These are phyloP conservation scores for Frieseomelitta varia DNA, from an alignment of 1,140 invertebrate species.

Conservation along the genomic window DNA sequence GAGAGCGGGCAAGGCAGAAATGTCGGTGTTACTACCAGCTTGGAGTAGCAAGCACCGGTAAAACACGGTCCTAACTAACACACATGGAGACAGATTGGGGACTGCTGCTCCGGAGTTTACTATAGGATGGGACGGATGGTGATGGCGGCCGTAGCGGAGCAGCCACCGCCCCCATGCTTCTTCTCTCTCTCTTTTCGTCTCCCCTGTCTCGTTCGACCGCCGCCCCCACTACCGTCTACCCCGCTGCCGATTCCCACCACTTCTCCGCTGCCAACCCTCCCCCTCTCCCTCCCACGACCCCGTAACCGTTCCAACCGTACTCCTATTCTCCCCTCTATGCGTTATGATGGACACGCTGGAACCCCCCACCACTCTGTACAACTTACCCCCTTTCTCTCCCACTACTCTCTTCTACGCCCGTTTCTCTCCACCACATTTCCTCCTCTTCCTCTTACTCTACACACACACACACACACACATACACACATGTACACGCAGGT, in stretches of 20 bases:
- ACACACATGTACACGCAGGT: background rate
- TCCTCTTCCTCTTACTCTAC: conserved; percentile 33
- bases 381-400: conserved; percentile 39
- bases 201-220: conserved; percentile 29
- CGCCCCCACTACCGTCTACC: conserved; percentile 11
- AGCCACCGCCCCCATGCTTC: conserved; percentile 80
- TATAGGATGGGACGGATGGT: conserved; percentile 78
- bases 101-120: conserved; percentile 73
- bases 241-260: conserved; percentile 21
- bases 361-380: conserved; percentile 14
- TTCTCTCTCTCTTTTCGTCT: conserved; percentile 59
- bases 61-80: conserved; percentile 78
- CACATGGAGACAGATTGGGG: conserved; percentile 74
- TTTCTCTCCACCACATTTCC: conserved; percentile 38
- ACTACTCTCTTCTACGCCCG: background rate
- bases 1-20: conserved; percentile 72
- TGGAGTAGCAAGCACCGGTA: conserved; percentile 74
- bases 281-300: background rate
- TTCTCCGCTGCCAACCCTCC: background rate
- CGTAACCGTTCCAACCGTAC: conserved; percentile 28
- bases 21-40: conserved; percentile 74
- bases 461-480: too few relatives aligned
- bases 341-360: conserved; percentile 59
- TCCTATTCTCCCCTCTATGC: conserved; percentile 41
- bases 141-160: conserved; percentile 76